Conservation (phyloP, 2,888 invertebrate species). For the Alloscopus bannaensis region DNA sequence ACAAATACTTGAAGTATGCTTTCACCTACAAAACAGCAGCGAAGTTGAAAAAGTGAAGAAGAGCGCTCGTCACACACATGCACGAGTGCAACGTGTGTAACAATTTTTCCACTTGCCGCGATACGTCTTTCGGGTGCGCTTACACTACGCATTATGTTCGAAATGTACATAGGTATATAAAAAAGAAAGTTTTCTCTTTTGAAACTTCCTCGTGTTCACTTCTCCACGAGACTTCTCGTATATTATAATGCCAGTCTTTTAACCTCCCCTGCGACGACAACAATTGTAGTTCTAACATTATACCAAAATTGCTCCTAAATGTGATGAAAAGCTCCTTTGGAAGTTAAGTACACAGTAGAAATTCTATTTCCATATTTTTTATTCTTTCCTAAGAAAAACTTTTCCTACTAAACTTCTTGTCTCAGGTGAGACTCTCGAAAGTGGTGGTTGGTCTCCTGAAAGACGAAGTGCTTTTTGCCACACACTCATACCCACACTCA, state of each 20-base stretch:
- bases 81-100: conserved; percentile 1
- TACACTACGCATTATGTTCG: background rate
- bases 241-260: background rate
- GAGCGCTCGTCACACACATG: background rate
- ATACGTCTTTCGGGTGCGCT: too few relatives aligned
- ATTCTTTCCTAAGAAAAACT: conserved; percentile 33
- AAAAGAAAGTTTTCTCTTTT: background rate
- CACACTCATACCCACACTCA: too few relatives aligned
- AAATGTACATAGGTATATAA: background rate
- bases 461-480: too few relatives aligned
- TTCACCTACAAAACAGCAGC: conserved; percentile 3
- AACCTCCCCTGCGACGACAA: conserved; percentile 11
- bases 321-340: conserved; percentile 43
- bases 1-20: conserved; percentile 10
- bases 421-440: conserved; percentile 22
- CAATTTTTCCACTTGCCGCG: background rate
- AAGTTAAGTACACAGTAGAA: conserved; percentile 40
- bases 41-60: conserved; percentile 20
- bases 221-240: background rate
- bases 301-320: conserved; percentile 15
- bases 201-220: background rate
- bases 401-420: conserved; percentile 17
- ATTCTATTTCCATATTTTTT: conserved; percentile 52
- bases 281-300: conserved; percentile 22
- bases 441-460: too few relatives aligned